Conservation (phyloP, 2,797 vertebrate species). For the Masticophis lateralis region DNA sequence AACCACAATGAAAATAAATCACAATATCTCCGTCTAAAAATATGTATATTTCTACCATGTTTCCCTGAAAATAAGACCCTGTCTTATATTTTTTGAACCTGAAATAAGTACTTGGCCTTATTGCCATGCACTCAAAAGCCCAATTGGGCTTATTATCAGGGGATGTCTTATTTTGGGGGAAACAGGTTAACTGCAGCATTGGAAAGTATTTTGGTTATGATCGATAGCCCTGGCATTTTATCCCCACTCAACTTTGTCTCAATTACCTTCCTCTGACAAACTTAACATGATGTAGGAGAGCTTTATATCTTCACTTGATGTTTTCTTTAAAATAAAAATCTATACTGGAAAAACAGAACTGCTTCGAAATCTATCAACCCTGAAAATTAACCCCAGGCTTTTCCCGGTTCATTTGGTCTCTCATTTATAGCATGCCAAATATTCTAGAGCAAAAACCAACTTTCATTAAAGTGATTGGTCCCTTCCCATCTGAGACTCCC, state of each 20-base stretch:
- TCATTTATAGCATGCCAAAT: neutral
- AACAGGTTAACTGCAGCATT: neutral
- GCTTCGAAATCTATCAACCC: neutral
- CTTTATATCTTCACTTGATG: neutral
- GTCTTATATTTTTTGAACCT: too few relatives aligned
- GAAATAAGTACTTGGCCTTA: too few relatives aligned
- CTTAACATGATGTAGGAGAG: neutral
- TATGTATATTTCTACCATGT: neutral
- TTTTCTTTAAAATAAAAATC: neutral
- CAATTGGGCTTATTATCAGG: too few relatives aligned
- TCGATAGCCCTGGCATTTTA: neutral
- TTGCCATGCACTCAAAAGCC: too few relatives aligned
- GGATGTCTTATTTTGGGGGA: too few relatives aligned
- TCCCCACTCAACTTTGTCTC: neutral
- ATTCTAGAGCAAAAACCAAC: neutral
- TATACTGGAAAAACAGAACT: neutral
- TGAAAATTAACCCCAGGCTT: neutral
- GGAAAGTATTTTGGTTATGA: neutral
- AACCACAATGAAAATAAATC: neutral
- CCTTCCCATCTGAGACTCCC: conserved; percentile 1
- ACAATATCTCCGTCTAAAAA: neutral
- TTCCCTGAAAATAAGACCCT: too few relatives aligned
- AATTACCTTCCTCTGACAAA: neutral
- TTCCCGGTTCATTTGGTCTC: conserved; percentile 1
- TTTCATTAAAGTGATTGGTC: neutral